These are phyloP conservation scores for Lates japonicus DNA, from an alignment of 2,797 vertebrate species.

Conservation along the genomic window DNA sequence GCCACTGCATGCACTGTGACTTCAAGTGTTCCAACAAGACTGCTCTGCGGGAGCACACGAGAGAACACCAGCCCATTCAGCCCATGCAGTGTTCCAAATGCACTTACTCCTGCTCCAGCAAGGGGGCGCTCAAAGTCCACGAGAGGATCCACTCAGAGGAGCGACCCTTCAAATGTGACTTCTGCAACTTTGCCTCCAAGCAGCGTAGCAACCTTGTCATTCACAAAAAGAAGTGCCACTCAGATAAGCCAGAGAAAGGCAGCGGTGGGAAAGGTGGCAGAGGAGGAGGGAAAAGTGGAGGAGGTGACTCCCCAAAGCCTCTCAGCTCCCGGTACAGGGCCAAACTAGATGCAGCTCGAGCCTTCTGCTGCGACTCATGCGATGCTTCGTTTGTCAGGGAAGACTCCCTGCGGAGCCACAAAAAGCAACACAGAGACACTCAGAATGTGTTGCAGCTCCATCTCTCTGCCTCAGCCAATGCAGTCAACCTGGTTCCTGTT, in stretches of 20 bases:
- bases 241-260: conserved; percentile 87
- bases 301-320: conserved; percentile 80
- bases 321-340: conserved; percentile 90
- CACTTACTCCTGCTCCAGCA: conserved; percentile 95
- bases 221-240: conserved; percentile 93
- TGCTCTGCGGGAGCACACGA: conserved; percentile 91
- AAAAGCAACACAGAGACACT: conserved; percentile 91
- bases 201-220: conserved; percentile 96
- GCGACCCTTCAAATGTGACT: conserved; percentile 92
- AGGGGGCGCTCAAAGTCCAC: conserved; percentile 93
- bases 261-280: conserved; percentile 62
- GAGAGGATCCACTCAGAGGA: conserved; percentile 95
- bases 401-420: conserved; percentile 96
- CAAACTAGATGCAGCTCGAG: conserved; percentile 92
- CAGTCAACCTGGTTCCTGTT: conserved; percentile 32
- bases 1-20: conserved; percentile 91
- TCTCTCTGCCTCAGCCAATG: conserved; percentile 49
- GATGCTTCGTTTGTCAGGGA: conserved; percentile 95
- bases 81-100: conserved; percentile 93
- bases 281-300: conserved; percentile 42
- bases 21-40: conserved; percentile 95
- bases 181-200: conserved; percentile 95
- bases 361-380: conserved; percentile 92
- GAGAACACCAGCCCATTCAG: conserved; percentile 91
- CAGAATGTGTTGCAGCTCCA: conserved; percentile 82